phyloP scores from a whole-genome alignment of 1,140 invertebrate genomes.

The Orius insidiosus region DNA sequence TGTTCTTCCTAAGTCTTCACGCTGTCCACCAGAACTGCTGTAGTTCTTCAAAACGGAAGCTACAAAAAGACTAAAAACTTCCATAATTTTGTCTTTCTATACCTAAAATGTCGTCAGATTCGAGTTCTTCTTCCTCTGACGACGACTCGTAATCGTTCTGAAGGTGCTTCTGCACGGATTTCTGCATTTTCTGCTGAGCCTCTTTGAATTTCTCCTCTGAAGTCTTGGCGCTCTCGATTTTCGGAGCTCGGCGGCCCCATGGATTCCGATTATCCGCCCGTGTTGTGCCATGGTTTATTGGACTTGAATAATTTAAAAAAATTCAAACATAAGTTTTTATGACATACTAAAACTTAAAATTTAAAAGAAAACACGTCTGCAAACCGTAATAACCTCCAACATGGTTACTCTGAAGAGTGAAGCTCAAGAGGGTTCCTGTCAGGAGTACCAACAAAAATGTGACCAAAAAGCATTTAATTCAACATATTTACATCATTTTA shows the following conservation, averaged over 20 bases:
- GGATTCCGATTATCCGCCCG: neutral
- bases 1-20: slow-evolving; percentile 36
- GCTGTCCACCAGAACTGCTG: slow-evolving; percentile 24
- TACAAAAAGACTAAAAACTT: slow-evolving; percentile 21
- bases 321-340: no score
- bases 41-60: slow-evolving; percentile 29
- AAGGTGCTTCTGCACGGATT: slow-evolving; percentile 37
- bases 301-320: no score
- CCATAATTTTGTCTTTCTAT: slow-evolving; percentile 12
- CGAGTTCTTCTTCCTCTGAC: slow-evolving; percentile 35
- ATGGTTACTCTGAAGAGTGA: no score
- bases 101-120: slow-evolving; percentile 32
- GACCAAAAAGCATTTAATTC: no score
- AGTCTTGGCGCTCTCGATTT: neutral
- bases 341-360: no score
- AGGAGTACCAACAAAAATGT: no score
- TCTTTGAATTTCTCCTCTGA: slow-evolving; percentile 22
- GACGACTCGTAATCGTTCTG: slow-evolving; percentile 33
- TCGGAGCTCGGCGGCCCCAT: neutral
- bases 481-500: no score
- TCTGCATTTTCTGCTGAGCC: slow-evolving; percentile 38
- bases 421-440: no score
- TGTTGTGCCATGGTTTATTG: no score
- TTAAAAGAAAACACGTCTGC: no score
- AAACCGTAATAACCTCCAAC: no score